phyloP scores from a whole-genome alignment of 2,113 vertebrate species.

The Psittacula cyanocephala region DNA sequence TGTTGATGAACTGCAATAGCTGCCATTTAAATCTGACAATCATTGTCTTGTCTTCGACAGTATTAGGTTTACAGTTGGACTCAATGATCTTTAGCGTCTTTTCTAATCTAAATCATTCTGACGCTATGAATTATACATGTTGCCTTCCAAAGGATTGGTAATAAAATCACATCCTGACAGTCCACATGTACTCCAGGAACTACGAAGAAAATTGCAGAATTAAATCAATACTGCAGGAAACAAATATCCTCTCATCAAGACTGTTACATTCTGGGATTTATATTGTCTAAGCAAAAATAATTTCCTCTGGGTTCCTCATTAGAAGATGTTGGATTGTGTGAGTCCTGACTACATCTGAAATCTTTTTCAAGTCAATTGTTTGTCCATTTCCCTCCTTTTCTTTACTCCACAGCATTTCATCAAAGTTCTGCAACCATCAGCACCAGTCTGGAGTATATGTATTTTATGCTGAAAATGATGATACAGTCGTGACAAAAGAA shows the following conservation, averaged over 20 bases:
- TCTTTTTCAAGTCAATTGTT: background rate
- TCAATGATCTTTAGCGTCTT: background rate
- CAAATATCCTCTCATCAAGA: background rate
- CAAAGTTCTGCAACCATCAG: conserved; percentile 75
- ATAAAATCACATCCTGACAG: background rate
- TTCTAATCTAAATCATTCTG: background rate
- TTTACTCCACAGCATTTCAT: conserved; percentile 76
- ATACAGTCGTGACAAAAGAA: conserved; percentile 67
- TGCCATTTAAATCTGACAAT: background rate
- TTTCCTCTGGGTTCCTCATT: background rate
- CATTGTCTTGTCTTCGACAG: background rate
- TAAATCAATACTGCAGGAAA: background rate
- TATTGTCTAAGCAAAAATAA: background rate
- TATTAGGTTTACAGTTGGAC: background rate
- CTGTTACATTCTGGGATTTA: background rate
- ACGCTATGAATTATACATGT: background rate
- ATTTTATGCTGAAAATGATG: conserved; percentile 83
- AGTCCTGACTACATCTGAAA: background rate
- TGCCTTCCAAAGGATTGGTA: background rate
- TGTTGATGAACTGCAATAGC: background rate
- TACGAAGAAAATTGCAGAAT: background rate
- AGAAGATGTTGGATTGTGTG: background rate
- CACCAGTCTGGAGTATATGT: conserved; percentile 81
- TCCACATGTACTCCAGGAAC: background rate
- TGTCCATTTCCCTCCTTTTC: background rate